A percentile compares a stretch with the other conserved stretches of the same genome.
These are phyloP conservation scores for Thereva unica DNA, from an alignment of 2,888 invertebrate species.

Conservation along the genomic window DNA sequence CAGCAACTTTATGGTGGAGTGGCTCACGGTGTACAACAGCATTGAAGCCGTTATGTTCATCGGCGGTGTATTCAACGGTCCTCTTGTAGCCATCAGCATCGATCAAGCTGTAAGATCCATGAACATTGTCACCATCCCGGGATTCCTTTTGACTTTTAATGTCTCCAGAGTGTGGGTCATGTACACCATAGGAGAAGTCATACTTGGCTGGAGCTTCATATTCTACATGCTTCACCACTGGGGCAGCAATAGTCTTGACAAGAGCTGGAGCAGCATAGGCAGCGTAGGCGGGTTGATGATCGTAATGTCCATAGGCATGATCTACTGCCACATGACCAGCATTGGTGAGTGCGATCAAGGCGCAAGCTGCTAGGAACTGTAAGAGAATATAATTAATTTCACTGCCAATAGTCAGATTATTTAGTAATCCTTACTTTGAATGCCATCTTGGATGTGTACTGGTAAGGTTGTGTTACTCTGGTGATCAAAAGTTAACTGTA, in stretches of 20 bases:
- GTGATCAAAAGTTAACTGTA: constrained; percentile 27
- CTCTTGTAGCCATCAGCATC: constrained; percentile 62
- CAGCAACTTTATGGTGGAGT: constrained; percentile 45
- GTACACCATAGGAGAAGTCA: constrained; percentile 60
- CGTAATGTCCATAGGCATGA: constrained; percentile 34
- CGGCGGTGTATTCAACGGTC: constrained; percentile 62
- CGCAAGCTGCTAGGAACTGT: constrained; percentile 38
- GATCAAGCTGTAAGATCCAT: constrained; percentile 61
- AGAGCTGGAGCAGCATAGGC: constrained; percentile 32
- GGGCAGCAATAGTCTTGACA: constrained; percentile 34
- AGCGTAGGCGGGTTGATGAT: constrained; percentile 21
- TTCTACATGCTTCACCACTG: constrained; percentile 46
- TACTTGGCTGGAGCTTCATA: constrained; percentile 54
- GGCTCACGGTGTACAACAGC: constrained; percentile 62
- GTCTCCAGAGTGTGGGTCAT: constrained; percentile 61
- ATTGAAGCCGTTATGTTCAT: constrained; percentile 62
- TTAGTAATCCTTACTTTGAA: constrained; percentile 25
- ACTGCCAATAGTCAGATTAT: background rate
- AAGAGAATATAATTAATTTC: constrained; percentile 4
- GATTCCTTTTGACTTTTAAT: constrained; percentile 61
- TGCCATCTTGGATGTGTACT: constrained; percentile 13
- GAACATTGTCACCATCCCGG: constrained; percentile 61
- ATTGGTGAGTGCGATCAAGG: constrained; percentile 23
- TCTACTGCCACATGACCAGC: constrained; percentile 30
- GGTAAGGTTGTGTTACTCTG: constrained; percentile 11